These are phyloP conservation scores for Alentia gelatinosa DNA, from an alignment of 2,888 invertebrate species.

Conservation along the genomic window DNA sequence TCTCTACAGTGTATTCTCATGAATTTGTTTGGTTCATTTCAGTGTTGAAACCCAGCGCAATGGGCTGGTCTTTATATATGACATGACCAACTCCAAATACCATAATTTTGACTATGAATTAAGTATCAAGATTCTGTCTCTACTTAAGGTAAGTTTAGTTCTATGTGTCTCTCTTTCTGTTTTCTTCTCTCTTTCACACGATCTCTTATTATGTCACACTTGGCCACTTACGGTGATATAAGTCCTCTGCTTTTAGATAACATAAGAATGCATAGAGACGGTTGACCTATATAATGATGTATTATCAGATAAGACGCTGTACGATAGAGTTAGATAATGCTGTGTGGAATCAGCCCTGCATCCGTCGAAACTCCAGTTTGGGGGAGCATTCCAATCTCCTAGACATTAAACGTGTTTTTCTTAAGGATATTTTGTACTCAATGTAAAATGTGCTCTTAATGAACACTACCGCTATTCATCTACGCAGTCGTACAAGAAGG, in stretches of 20 bases:
- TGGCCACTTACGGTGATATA: too few relatives aligned
- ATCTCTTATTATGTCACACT: background rate
- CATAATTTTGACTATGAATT: constrained; percentile 98
- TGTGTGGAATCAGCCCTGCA: too few relatives aligned
- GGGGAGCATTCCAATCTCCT: too few relatives aligned
- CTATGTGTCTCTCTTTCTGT: constrained; percentile 40
- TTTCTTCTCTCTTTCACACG: background rate
- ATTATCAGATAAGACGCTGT: too few relatives aligned
- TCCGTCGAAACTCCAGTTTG: too few relatives aligned
- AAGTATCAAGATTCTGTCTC: constrained; percentile 96
- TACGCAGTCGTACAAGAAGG: background rate
- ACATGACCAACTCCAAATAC: constrained; percentile 98
- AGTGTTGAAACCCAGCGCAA: constrained; percentile 93
- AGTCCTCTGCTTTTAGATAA: too few relatives aligned
- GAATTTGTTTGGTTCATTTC: constrained; percentile 63
- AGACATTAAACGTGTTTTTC: too few relatives aligned
- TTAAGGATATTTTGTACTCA: too few relatives aligned
- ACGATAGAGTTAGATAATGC: too few relatives aligned
- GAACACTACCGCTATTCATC: background rate
- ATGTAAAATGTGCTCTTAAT: background rate
- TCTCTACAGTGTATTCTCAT: background rate
- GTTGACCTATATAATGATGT: too few relatives aligned
- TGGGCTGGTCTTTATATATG: constrained; percentile 98
- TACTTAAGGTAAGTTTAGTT: constrained; percentile 91
- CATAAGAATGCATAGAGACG: too few relatives aligned